phyloP scores from a whole-genome alignment of 2,888 invertebrate species.

The Tubiluchus corallicola region DNA sequence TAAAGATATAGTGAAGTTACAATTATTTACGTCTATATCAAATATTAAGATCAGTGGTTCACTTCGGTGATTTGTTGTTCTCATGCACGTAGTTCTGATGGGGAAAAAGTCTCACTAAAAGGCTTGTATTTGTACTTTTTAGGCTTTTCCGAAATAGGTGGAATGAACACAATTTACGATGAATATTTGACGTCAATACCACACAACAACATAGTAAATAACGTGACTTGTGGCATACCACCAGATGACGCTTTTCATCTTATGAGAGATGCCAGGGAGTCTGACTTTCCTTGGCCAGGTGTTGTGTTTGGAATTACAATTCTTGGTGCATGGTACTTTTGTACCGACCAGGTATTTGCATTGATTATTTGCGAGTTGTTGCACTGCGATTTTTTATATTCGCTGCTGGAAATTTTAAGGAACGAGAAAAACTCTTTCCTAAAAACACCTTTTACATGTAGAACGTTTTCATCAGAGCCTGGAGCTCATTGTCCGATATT shows the following conservation, averaged over 20 bases:
- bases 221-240: constrained; percentile 21
- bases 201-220: constrained; percentile 15
- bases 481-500: too few relatives aligned
- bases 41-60: too few relatives aligned
- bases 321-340: constrained; percentile 32
- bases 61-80: neutral
- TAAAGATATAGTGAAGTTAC: too few relatives aligned
- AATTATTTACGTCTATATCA: too few relatives aligned
- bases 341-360: constrained; percentile 32
- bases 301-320: constrained; percentile 25
- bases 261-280: constrained; percentile 20
- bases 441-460: too few relatives aligned
- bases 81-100: too few relatives aligned
- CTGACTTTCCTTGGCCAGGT: constrained; percentile 27
- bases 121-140: constrained; percentile 9
- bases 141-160: constrained; percentile 32
- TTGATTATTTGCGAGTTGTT: too few relatives aligned
- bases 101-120: too few relatives aligned
- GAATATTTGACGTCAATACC: constrained; percentile 28
- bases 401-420: too few relatives aligned
- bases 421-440: too few relatives aligned
- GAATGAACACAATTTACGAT: constrained; percentile 26
- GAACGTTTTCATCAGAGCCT: too few relatives aligned
- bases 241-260: constrained; percentile 27
- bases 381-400: too few relatives aligned